A percentile compares a stretch with the other conserved stretches of the same genome.
These are phyloP conservation scores for Scaptomyza polygonia DNA, from an alignment of 2,888 invertebrate species.

Conservation along the genomic window DNA sequence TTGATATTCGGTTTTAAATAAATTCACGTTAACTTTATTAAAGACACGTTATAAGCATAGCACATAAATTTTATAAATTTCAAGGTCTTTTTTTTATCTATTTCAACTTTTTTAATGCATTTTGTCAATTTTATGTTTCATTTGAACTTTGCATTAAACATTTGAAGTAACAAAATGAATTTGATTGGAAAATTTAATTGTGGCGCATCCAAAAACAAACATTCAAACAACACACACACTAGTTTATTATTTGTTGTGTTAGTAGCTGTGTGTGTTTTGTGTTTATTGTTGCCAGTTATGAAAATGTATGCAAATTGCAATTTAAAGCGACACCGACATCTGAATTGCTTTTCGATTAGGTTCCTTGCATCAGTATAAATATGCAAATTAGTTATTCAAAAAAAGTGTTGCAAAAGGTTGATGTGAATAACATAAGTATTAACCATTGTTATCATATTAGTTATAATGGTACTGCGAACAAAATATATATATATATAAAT, in stretches of 20 bases:
- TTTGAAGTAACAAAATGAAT: not conserved
- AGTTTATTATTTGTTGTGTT: constrained; percentile 6
- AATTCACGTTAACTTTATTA: constrained; percentile 18
- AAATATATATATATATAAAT: not conserved
- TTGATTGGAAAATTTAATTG: constrained; percentile 15
- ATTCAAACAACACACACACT: constrained; percentile 3
- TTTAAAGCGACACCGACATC: constrained; percentile 9
- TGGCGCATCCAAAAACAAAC: constrained; percentile 3
- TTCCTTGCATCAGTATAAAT: constrained; percentile 10
- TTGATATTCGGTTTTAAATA: no score
- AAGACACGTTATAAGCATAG: not conserved
- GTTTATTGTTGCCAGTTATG: constrained; percentile 7
- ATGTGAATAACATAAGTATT: constrained; percentile 4
- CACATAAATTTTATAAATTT: not conserved
- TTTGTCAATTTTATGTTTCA: not conserved
- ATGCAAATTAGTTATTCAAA: constrained; percentile 29
- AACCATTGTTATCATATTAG: not conserved
- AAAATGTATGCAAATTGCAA: constrained; percentile 33
- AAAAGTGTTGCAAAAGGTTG: not conserved
- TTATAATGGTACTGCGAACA: no score
- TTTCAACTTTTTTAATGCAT: not conserved
- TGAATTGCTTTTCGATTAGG: constrained; percentile 5
- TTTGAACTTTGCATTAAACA: constrained; percentile 10
- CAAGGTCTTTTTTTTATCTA: not conserved
- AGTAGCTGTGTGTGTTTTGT: constrained; percentile 8